Evolutionary conservation across 2,888 invertebrate species (phyloP).

Genomic region (Diarsia mendica): DNA sequence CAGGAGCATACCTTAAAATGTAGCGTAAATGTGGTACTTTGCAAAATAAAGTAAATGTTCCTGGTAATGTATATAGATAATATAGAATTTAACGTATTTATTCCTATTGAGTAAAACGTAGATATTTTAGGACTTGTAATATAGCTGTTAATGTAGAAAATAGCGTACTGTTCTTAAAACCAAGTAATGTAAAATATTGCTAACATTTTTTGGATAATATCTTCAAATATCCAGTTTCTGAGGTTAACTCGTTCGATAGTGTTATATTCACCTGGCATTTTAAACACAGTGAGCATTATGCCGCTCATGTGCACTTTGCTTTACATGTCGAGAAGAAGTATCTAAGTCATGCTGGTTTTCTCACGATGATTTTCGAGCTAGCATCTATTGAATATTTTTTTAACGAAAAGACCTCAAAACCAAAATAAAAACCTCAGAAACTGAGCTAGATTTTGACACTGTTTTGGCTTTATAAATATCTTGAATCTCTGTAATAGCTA

Average conservation of each 20-base stretch:
- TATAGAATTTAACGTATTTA: conserved; percentile 60
- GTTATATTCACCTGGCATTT: background rate
- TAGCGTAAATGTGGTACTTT: conserved; percentile 33
- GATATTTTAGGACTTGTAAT: conserved; percentile 14
- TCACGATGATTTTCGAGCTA: too few species aligned
- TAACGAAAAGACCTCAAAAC: too few species aligned
- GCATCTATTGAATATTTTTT: too few species aligned
- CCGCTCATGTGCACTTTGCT: too few species aligned
- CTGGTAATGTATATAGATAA: conserved; percentile 68
- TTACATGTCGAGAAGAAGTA: too few species aligned
- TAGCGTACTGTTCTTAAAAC: conserved; percentile 5
- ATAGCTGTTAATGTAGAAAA: conserved; percentile 25
- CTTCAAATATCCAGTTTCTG: background rate
- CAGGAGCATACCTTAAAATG: background rate
- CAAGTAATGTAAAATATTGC: conserved; percentile 16
- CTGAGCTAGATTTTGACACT: background rate
- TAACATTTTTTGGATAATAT: background rate
- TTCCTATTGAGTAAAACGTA: conserved; percentile 56
- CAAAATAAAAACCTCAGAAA: background rate
- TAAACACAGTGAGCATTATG: too few species aligned
- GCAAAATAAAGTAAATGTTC: conserved; percentile 66
- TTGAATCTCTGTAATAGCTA: conserved; percentile 50
- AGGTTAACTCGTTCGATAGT: background rate
- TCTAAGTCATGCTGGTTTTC: too few species aligned
- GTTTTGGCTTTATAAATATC: background rate